Conservation (phyloP, 2,113 vertebrate species). For the Rhodinocichla rosea region DNA sequence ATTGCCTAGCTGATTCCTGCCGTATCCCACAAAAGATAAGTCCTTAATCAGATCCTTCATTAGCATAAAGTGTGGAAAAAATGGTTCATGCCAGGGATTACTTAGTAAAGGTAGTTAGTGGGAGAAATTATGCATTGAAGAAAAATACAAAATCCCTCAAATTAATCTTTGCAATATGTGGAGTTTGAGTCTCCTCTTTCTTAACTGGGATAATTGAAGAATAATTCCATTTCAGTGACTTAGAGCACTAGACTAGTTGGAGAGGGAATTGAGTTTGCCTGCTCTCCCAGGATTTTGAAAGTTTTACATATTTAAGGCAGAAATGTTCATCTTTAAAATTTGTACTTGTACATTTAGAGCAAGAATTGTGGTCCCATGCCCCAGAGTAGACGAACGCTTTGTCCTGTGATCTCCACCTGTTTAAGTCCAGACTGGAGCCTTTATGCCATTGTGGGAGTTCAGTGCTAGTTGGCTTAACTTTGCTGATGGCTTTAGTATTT, state of each 20-base stretch:
- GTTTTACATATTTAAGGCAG: neutral
- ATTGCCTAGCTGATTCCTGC: neutral
- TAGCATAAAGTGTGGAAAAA: slow-evolving; percentile 43
- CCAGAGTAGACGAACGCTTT: neutral
- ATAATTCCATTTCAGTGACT: slow-evolving; percentile 6
- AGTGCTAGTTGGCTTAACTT: neutral
- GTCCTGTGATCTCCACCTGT: neutral
- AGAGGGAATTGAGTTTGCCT: neutral
- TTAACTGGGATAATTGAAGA: neutral
- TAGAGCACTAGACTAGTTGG: neutral
- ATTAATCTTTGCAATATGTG: slow-evolving; percentile 38
- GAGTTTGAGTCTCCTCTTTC: neutral
- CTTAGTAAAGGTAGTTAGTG: slow-evolving; percentile 14
- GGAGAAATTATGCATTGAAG: slow-evolving; percentile 35
- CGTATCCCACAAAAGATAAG: neutral
- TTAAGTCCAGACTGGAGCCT: neutral
- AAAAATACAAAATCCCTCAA: slow-evolving; percentile 1
- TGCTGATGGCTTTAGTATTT: neutral
- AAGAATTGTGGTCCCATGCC: neutral
- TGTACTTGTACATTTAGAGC: neutral
- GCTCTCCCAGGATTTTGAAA: neutral
- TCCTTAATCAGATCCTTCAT: slow-evolving; percentile 33
- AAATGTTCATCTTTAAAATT: neutral
- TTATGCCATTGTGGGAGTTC: neutral
- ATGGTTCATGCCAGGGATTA: slow-evolving; percentile 13